Evolutionary conservation across 2,797 vertebrate genomes (phyloP).

Genomic region (Psittacula derbiana): DNA sequence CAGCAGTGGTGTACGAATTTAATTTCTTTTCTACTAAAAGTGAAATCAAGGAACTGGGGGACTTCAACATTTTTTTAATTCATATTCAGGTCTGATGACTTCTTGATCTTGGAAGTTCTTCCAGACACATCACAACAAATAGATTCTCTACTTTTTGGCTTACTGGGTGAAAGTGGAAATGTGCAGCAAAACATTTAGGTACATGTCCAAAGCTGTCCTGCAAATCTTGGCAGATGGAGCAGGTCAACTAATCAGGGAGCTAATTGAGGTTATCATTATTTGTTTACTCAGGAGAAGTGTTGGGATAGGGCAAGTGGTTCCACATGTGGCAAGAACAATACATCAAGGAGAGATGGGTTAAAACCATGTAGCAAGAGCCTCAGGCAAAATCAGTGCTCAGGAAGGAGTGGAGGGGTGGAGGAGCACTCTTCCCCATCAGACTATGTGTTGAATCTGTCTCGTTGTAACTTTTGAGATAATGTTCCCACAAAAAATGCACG

Average conservation of each 20-base stretch:
- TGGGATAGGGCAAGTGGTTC: not conserved
- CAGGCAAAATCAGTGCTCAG: not conserved
- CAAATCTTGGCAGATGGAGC: not conserved
- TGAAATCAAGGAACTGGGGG: not conserved
- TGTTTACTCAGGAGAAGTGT: not conserved
- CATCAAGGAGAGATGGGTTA: not conserved
- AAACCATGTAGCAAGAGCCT: not conserved
- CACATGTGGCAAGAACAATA: not conserved
- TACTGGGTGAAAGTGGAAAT: not conserved
- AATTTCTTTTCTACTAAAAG: not conserved
- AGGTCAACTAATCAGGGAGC: not conserved
- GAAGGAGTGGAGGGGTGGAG: not conserved
- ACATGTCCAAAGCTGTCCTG: not conserved
- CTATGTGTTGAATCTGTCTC: not conserved
- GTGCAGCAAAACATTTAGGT: not conserved
- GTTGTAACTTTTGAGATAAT: not conserved
- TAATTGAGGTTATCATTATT: not conserved
- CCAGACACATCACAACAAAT: not conserved
- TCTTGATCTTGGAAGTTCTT: not conserved
- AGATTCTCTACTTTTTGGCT: not conserved
- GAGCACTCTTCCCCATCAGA: not conserved
- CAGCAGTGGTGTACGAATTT: not conserved
- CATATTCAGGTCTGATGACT: not conserved
- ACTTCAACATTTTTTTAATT: not conserved
- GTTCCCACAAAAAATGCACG: not conserved